Conservation (phyloP, 2,113 vertebrate genomes). For the Numenius arquata region DNA sequence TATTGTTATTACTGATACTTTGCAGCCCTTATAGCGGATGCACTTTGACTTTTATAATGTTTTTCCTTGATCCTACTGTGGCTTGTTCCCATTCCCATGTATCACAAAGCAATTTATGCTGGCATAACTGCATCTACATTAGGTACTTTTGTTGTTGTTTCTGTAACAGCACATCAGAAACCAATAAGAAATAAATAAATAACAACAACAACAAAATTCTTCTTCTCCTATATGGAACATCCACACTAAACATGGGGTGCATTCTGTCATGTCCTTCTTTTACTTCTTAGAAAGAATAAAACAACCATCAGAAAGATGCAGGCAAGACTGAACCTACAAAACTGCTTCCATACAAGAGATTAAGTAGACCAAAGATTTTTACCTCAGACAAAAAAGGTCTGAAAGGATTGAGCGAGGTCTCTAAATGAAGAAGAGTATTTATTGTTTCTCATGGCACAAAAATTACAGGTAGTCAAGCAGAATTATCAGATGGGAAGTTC, state of each 20-base stretch:
- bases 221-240: neutral
- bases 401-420: neutral
- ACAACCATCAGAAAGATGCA: neutral
- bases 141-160: neutral
- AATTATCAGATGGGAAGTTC: neutral
- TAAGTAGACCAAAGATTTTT: neutral
- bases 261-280: neutral
- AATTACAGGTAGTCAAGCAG: neutral
- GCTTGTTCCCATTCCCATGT: neutral
- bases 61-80: neutral
- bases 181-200: neutral
- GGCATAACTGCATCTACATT: neutral
- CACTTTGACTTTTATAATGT: neutral
- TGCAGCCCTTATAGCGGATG: neutral
- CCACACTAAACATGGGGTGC: neutral
- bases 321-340: neutral
- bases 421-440: neutral
- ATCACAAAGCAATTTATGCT: neutral
- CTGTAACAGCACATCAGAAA: neutral
- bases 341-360: neutral
- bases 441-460: neutral
- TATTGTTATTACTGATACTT: slow-evolving; percentile 14
- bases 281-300: neutral
- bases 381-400: neutral
- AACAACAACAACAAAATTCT: neutral